A percentile compares a stretch with the other conserved stretches of the same genome.
These are phyloP conservation scores for Percina caprodes DNA, from an alignment of 2,113 vertebrate genomes.

Conservation along the genomic window DNA sequence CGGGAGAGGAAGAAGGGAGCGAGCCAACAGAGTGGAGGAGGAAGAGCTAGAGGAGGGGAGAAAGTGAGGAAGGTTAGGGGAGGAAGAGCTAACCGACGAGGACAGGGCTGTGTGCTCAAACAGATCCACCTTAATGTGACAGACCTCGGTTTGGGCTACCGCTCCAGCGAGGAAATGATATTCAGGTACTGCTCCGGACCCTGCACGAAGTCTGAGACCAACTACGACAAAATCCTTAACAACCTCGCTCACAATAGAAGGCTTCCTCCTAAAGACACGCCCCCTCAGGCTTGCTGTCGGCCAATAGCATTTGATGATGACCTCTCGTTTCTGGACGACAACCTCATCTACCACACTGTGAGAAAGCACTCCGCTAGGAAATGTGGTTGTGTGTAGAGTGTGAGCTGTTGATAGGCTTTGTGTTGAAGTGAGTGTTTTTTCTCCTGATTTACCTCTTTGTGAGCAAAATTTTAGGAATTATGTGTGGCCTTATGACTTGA, in stretches of 20 bases:
- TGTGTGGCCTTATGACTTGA: neutral
- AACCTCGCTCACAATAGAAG: slow-evolving; percentile 89
- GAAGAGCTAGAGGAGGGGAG: slow-evolving; percentile 50
- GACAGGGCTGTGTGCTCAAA: slow-evolving; percentile 89
- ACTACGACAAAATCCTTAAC: slow-evolving; percentile 94
- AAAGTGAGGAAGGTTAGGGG: slow-evolving; percentile 68
- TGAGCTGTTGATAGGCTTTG: slow-evolving; percentile 12
- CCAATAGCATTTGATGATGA: slow-evolving; percentile 93
- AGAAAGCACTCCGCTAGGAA: slow-evolving; percentile 95
- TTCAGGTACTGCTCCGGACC: slow-evolving; percentile 96
- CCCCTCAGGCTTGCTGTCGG: slow-evolving; percentile 90
- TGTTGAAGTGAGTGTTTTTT: slow-evolving; percentile 28
- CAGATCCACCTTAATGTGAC: slow-evolving; percentile 94
- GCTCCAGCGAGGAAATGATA: slow-evolving; percentile 94
- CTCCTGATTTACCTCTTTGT: neutral
- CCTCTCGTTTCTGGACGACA: slow-evolving; percentile 94
- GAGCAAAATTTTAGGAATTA: neutral
- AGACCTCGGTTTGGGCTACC: slow-evolving; percentile 93
- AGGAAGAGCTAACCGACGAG: slow-evolving; percentile 77
- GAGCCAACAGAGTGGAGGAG: slow-evolving; percentile 75
- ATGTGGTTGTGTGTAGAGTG: slow-evolving; percentile 90
- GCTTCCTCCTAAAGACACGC: slow-evolving; percentile 86
- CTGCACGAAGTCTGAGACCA: slow-evolving; percentile 92
- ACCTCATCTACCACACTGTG: slow-evolving; percentile 93
- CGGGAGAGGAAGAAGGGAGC: slow-evolving; percentile 49